Percentiles rank a stretch among this genome's conserved stretches.
phyloP scores from a whole-genome alignment of 2,888 invertebrate species.

The Kuschelorhynchus macadamiae region DNA sequence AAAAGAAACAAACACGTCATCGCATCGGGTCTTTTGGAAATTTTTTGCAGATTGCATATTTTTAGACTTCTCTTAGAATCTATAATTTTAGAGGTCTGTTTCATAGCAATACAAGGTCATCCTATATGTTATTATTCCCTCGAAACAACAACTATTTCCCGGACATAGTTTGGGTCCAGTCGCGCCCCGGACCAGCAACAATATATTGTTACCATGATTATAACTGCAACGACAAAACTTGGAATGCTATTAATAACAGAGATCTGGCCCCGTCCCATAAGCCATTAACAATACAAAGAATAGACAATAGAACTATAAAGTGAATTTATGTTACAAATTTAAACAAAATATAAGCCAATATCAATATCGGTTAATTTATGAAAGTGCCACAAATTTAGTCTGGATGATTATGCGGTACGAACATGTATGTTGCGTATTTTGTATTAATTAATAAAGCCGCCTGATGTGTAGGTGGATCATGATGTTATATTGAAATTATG shows the following conservation, averaged over 20 bases:
- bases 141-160: conserved; percentile 7
- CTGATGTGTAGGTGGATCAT: conserved; percentile 67
- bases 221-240: conserved; percentile 50
- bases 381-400: conserved; percentile 67
- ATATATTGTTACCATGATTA: conserved; percentile 36
- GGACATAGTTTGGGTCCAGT: conserved; percentile 7
- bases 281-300: conserved; percentile 57
- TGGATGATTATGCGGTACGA: too few species aligned
- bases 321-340: conserved; percentile 66
- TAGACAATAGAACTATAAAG: conserved; percentile 60
- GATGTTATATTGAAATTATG: conserved; percentile 68
- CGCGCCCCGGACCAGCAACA: conserved; percentile 1
- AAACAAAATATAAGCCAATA: conserved; percentile 67
- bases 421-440: conserved; percentile 64
- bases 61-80: too few species aligned
- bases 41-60: too few species aligned
- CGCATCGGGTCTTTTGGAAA: too few species aligned
- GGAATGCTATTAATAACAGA: conserved; percentile 53
- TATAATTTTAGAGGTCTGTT: too few species aligned
- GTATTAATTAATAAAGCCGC: conserved; percentile 67
- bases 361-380: conserved; percentile 68
- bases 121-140: not conserved
- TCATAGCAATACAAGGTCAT: too few species aligned
- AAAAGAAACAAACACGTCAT: too few species aligned
- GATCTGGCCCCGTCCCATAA: conserved; percentile 51